phyloP scores from a whole-genome alignment of 92 coral and sea anemone genomes.

The Scolanthus callimorphus region DNA sequence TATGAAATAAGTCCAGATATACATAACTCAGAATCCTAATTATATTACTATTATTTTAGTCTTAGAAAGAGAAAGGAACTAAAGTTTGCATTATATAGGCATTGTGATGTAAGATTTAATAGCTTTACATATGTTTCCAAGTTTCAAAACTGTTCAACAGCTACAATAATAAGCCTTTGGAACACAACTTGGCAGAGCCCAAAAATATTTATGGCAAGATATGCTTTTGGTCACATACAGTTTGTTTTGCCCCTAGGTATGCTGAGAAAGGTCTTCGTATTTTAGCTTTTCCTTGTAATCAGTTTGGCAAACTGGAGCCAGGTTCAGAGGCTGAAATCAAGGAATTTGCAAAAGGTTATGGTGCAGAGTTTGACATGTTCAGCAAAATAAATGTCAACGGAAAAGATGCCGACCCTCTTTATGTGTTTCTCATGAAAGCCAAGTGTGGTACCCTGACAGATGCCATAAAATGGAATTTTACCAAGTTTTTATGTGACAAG shows the following conservation, averaged over 20 bases:
- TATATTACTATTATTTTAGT: too few species aligned
- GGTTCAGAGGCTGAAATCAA: slow-evolving; percentile 75
- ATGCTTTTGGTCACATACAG: too few species aligned
- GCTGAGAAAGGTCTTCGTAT: slow-evolving; percentile 99
- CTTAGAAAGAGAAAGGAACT: too few species aligned
- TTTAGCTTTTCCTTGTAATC: slow-evolving; percentile 97
- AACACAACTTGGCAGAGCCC: too few species aligned
- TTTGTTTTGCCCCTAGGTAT: slow-evolving; percentile 61
- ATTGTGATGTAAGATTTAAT: too few species aligned
- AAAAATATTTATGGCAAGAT: too few species aligned
- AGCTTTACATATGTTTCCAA: too few species aligned
- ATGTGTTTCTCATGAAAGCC: slow-evolving; percentile 78
- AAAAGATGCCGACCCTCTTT: slow-evolving; percentile 73
- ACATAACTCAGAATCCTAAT: too few species aligned
- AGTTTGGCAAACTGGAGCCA: slow-evolving; percentile 93
- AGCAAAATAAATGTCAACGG: slow-evolving; percentile 95
- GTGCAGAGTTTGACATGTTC: slow-evolving; percentile 89
- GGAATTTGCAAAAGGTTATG: slow-evolving; percentile 76
- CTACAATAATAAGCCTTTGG: too few species aligned
- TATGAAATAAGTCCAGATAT: too few species aligned
- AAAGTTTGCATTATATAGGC: too few species aligned
- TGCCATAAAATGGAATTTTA: slow-evolving; percentile 90
- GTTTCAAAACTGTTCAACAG: too few species aligned
- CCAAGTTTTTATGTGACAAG: slow-evolving; percentile 87
- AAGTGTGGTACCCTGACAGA: slow-evolving; percentile 84